phyloP scores from a whole-genome alignment of 2,888 invertebrate species.

The Cryptocephalus primarius region DNA sequence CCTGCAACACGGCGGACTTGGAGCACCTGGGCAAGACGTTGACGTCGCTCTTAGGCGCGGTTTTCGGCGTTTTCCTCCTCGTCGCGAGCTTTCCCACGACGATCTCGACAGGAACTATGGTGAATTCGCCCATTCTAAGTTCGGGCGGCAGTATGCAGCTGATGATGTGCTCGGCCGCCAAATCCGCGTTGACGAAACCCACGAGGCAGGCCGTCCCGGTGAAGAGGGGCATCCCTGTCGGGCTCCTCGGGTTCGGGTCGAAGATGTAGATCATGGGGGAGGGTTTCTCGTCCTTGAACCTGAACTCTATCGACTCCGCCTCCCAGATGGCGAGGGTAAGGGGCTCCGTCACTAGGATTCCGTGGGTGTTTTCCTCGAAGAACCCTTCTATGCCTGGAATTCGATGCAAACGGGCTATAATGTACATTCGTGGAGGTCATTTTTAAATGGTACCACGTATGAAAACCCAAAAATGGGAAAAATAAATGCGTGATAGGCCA shows the following conservation, averaged over 20 bases:
- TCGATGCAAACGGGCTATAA: neutral
- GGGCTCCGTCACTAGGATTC: conserved; percentile 39
- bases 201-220: conserved; percentile 43
- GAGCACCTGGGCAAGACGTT: conserved; percentile 15
- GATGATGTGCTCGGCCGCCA: conserved; percentile 42
- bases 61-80: conserved; percentile 11
- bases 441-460: too few relatives aligned
- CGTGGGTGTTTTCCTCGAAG: conserved; percentile 45
- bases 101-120: conserved; percentile 31
- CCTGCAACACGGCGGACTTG: conserved; percentile 12
- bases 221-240: conserved; percentile 35
- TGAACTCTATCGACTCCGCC: conserved; percentile 10
- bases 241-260: conserved; percentile 42
- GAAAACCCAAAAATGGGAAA: too few relatives aligned
- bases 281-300: conserved; percentile 28
- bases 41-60: conserved; percentile 10
- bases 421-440: too few relatives aligned
- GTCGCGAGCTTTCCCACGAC: conserved; percentile 19
- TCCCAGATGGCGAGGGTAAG: conserved; percentile 45
- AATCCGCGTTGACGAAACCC: conserved; percentile 41
- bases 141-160: conserved; percentile 37
- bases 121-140: conserved; percentile 35
- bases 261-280: conserved; percentile 48
- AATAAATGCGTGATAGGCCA: too few relatives aligned
- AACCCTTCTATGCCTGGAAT: conserved; percentile 43